Percentiles rank a stretch among this genome's conserved stretches.
Conservation (phyloP, 2,113 vertebrate species). For the Oxyura jamaicensis region DNA sequence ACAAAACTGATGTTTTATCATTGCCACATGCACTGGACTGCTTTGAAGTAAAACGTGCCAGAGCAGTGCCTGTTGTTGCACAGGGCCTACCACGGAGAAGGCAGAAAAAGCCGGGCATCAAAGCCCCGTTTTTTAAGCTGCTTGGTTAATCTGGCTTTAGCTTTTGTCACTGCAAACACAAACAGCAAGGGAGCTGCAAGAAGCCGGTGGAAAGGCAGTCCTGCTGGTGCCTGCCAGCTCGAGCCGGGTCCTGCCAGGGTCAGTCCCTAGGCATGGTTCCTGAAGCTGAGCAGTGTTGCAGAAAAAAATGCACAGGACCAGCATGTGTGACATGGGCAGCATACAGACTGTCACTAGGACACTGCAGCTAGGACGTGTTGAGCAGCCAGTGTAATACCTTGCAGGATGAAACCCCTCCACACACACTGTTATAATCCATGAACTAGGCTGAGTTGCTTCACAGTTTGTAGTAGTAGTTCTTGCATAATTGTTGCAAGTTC, state of each 20-base stretch:
- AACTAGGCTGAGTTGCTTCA: slow-evolving; percentile 26
- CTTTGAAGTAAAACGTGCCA: not conserved
- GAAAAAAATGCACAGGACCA: not conserved
- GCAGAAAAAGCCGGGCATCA: not conserved
- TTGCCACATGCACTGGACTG: not conserved
- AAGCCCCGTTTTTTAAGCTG: not conserved
- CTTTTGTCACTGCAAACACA: not conserved
- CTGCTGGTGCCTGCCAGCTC: not conserved
- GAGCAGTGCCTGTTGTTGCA: not conserved
- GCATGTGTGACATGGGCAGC: accelerated
- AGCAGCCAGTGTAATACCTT: not conserved
- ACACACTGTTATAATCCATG: slow-evolving; percentile 1
- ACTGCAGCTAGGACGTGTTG: not conserved
- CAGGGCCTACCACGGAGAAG: not conserved
- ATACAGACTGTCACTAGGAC: accelerated
- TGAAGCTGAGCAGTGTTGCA: not conserved
- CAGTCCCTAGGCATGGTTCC: not conserved
- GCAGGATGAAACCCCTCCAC: not conserved
- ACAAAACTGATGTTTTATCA: not conserved
- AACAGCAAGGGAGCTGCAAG: not conserved
- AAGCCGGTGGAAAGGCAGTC: not conserved
- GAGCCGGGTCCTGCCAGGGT: too few relatives aligned
- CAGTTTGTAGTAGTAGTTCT: not conserved
- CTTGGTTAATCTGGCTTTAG: not conserved
- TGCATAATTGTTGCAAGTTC: not conserved